phyloP scores from a whole-genome alignment of 2,113 vertebrate species.

The Corydoras maculifer region DNA sequence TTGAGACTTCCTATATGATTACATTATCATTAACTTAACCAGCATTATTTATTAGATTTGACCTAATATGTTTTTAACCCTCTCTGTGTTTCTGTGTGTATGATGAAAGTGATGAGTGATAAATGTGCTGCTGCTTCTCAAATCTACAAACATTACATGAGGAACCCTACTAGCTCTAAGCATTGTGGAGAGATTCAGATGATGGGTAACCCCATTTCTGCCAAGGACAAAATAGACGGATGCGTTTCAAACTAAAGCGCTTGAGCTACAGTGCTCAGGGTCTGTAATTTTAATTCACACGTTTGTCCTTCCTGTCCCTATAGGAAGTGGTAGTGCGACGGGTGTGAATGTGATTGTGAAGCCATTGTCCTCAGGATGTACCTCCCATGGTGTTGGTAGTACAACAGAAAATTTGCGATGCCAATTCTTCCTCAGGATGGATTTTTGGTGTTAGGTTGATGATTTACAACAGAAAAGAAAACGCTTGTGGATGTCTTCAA shows the following conservation, averaged over 20 bases:
- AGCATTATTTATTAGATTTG: too few species aligned
- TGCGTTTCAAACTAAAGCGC: too few species aligned
- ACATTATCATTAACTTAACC: too few species aligned
- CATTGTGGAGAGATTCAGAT: background rate
- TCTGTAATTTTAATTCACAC: background rate
- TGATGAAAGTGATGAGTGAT: background rate
- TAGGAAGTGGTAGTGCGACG: conserved; percentile 22
- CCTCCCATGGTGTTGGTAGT: conserved; percentile 15
- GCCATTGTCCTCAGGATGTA: conserved; percentile 32
- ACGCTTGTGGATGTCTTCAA: too few species aligned
- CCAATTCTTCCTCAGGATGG: conserved; percentile 18
- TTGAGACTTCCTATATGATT: too few species aligned
- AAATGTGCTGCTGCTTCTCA: background rate
- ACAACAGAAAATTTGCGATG: background rate
- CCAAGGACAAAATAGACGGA: too few species aligned
- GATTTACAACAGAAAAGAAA: too few species aligned
- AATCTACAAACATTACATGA: background rate
- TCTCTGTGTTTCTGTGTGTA: too few species aligned
- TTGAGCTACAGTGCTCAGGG: too few species aligned
- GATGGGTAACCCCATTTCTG: too few species aligned
- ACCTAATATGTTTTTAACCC: too few species aligned
- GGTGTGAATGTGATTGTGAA: conserved; percentile 30
- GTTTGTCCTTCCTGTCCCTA: background rate
- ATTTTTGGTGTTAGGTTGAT: conserved; percentile 5
- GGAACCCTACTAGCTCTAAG: background rate